Evolutionary conservation across 2,797 vertebrate species (phyloP).

Genomic region (Knipowitschia caucasica): DNA sequence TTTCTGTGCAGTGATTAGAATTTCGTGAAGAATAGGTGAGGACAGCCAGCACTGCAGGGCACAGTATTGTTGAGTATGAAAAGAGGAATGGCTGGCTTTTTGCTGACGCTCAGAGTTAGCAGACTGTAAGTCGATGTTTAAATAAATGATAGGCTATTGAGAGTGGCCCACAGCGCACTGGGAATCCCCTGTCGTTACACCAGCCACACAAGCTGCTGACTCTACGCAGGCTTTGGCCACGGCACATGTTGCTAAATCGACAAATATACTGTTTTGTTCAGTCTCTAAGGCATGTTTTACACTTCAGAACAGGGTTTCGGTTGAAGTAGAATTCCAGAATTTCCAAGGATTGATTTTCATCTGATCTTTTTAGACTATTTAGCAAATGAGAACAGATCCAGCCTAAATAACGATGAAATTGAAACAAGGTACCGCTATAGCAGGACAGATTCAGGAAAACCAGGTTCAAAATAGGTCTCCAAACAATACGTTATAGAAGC

Average conservation of each 20-base stretch:
- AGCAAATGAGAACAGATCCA: too few species aligned
- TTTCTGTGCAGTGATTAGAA: conserved; percentile 28
- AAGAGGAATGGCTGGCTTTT: conserved; percentile 33
- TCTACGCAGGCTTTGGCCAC: conserved; percentile 26
- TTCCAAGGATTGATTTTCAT: too few species aligned
- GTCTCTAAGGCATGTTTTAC: conserved; percentile 17
- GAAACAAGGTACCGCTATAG: too few species aligned
- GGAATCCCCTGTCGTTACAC: conserved; percentile 42
- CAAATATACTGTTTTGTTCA: conserved; percentile 28
- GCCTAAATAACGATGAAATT: too few species aligned
- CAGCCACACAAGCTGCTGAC: conserved; percentile 34
- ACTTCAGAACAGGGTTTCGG: conserved; percentile 13
- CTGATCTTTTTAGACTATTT: too few species aligned
- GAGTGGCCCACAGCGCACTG: conserved; percentile 35
- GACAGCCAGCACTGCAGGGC: conserved; percentile 24
- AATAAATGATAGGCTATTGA: conserved; percentile 46
- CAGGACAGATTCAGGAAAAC: too few species aligned
- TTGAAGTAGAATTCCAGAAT: too few species aligned
- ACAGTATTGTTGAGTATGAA: conserved; percentile 21
- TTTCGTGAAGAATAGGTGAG: conserved; percentile 27
- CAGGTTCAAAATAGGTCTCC: too few species aligned
- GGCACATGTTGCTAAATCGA: conserved; percentile 41
- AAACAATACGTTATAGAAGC: too few species aligned
- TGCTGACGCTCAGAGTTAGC: conserved; percentile 38
- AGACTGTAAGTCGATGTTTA: conserved; percentile 52